phyloP scores from a whole-genome alignment of 2,797 vertebrate genomes.

The Pantherophis vulpinus region DNA sequence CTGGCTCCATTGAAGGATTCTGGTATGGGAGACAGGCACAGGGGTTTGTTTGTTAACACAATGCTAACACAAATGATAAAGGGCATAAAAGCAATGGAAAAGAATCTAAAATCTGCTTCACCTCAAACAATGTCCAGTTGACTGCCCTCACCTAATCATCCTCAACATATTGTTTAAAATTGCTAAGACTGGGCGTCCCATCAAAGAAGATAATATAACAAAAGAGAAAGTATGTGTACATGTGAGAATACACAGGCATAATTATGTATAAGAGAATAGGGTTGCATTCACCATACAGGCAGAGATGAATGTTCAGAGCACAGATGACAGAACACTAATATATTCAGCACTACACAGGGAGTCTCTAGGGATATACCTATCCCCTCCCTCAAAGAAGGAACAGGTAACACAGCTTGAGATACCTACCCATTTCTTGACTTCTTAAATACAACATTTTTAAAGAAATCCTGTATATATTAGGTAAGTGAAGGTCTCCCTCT shows the following conservation, averaged over 20 bases:
- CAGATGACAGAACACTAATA: background rate
- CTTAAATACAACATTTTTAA: background rate
- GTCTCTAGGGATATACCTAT: constrained; percentile 11
- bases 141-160: background rate
- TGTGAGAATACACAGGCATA: background rate
- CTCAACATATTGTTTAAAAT: background rate
- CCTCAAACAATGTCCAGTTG: background rate
- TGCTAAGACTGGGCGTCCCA: background rate
- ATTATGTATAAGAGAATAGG: background rate
- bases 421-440: background rate
- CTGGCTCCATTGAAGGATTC: background rate
- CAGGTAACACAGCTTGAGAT: background rate
- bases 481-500: background rate
- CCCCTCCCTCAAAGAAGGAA: background rate
- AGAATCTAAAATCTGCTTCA: background rate
- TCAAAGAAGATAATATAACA: background rate
- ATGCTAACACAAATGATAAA: background rate
- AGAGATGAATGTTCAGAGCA: background rate
- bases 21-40: background rate
- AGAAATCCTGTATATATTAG: background rate
- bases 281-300: background rate
- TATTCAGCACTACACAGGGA: constrained; percentile 1
- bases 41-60: background rate
- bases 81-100: background rate
- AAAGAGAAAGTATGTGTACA: background rate